A percentile compares a stretch with the other conserved stretches of the same genome.
phyloP scores from a whole-genome alignment of 2,797 vertebrate species.

The Scolopax bukidnonensis region DNA sequence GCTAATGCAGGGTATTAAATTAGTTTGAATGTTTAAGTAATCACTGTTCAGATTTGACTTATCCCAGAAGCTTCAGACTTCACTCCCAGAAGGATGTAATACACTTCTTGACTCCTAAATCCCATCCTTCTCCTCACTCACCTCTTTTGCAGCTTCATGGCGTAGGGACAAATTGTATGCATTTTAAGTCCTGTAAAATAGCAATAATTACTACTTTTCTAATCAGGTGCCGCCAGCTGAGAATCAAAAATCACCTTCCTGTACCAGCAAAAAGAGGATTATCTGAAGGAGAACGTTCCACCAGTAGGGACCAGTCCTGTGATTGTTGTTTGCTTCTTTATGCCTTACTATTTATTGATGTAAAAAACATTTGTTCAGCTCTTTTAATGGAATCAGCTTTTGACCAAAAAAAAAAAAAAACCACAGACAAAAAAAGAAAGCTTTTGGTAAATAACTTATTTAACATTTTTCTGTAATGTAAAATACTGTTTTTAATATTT shows the following conservation, averaged over 20 bases:
- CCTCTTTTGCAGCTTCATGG: not conserved
- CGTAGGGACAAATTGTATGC: not conserved
- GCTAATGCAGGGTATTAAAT: not conserved
- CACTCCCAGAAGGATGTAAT: not conserved
- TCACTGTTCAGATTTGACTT: not conserved
- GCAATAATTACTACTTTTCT: not conserved
- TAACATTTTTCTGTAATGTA: constrained; percentile 49
- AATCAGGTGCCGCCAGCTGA: constrained; percentile 68
- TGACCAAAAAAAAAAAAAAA: not conserved
- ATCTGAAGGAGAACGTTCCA: constrained; percentile 57
- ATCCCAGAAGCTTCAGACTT: not conserved
- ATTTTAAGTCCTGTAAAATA: not conserved
- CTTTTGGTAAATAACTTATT: constrained; percentile 63
- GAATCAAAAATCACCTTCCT: constrained; percentile 57
- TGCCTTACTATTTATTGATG: constrained; percentile 48
- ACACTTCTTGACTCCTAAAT: not conserved
- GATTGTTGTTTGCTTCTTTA: constrained; percentile 12
- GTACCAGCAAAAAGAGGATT: constrained; percentile 70
- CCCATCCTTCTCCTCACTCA: not conserved
- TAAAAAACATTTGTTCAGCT: not conserved
- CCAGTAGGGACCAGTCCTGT: constrained; percentile 42
- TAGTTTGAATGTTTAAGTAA: not conserved
- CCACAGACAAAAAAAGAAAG: not conserved
- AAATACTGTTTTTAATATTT: constrained; percentile 54
- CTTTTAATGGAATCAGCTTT: not conserved